These are phyloP conservation scores for Papilio dardanus DNA, from an alignment of 1,140 invertebrate species.

Conservation along the genomic window DNA sequence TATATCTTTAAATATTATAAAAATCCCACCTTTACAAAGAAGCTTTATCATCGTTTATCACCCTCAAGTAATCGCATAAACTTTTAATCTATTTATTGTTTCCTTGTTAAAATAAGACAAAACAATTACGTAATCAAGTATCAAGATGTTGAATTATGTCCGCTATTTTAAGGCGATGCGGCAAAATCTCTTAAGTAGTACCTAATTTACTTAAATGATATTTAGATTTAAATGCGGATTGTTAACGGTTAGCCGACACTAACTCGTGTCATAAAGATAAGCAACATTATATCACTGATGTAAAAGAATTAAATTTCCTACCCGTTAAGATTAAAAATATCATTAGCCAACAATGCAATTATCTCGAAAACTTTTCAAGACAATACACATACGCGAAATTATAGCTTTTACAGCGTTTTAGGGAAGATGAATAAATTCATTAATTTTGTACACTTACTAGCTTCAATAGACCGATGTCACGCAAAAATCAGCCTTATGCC, in stretches of 20 bases:
- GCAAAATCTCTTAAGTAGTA: background rate
- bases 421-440: too few relatives aligned
- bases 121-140: background rate
- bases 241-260: constrained; percentile 14
- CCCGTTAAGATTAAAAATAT: background rate
- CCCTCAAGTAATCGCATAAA: background rate
- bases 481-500: too few relatives aligned
- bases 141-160: background rate
- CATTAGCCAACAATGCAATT: too few relatives aligned
- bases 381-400: too few relatives aligned
- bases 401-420: too few relatives aligned
- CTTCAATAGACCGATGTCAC: too few relatives aligned
- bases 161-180: background rate
- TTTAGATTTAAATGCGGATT: constrained; percentile 10
- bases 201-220: background rate
- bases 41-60: background rate
- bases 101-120: background rate
- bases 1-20: too few relatives aligned
- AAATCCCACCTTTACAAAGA: background rate
- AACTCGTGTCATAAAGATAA: constrained; percentile 10
- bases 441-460: too few relatives aligned
- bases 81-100: too few relatives aligned
- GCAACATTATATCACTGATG: constrained; percentile 9
- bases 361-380: too few relatives aligned
- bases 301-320: background rate